These are phyloP conservation scores for Melipona beecheii DNA, from an alignment of 2,888 invertebrate genomes.

Conservation along the genomic window DNA sequence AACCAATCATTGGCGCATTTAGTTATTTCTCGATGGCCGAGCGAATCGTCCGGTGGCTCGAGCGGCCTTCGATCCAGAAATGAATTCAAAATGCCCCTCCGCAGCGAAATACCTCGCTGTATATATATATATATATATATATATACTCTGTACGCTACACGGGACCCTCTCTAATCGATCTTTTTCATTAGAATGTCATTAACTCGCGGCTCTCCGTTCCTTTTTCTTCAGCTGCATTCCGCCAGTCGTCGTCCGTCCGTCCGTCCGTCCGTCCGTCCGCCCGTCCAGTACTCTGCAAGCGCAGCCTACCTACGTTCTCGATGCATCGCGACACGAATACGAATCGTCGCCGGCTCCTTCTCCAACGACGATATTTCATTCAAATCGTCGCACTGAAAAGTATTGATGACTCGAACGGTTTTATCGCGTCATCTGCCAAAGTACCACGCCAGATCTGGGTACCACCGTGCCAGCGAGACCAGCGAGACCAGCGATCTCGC, in stretches of 20 bases:
- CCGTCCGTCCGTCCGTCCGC: too few relatives aligned
- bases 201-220: conserved; percentile 47
- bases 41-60: background rate
- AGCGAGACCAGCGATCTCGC: conserved; percentile 9
- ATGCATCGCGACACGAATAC: conserved; percentile 51
- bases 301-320: background rate
- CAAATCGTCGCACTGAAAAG: conserved; percentile 73
- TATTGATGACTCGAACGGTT: conserved; percentile 73
- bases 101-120: conserved; percentile 41
- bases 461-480: conserved; percentile 34
- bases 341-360: conserved; percentile 51
- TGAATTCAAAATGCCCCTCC: conserved; percentile 49
- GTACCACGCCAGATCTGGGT: conserved; percentile 55
- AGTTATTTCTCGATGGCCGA: conserved; percentile 48
- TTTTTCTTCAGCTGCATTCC: conserved; percentile 61
- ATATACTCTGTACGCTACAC: background rate
- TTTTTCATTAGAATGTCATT: conserved; percentile 67
- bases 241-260: conserved; percentile 10
- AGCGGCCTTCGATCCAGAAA: conserved; percentile 10
- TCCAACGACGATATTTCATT: conserved; percentile 71
- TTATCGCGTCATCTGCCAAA: conserved; percentile 74
- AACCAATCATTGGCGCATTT: conserved; percentile 58
- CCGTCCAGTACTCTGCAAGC: background rate
- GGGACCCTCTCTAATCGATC: conserved; percentile 55
- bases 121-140: too few relatives aligned